phyloP scores from a whole-genome alignment of 2,888 invertebrate genomes.

The Iselma pallidipennis region DNA sequence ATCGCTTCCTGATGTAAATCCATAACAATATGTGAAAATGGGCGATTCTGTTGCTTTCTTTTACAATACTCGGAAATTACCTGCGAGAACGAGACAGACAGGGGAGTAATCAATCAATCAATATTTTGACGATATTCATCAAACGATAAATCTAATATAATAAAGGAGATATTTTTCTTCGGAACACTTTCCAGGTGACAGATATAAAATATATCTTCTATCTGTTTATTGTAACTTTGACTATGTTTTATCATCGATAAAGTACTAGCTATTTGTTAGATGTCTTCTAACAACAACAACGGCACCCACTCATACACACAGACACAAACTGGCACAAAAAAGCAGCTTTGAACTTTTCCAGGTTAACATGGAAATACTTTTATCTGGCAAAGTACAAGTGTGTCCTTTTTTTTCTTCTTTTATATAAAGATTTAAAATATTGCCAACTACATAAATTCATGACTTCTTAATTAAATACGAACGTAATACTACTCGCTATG shows the following conservation, averaged over 20 bases:
- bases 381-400: neutral
- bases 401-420: neutral
- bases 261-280: neutral
- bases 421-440: too few species aligned
- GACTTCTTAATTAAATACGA: too few species aligned
- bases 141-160: too few species aligned
- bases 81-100: constrained; percentile 46
- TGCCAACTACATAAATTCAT: neutral
- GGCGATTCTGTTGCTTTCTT: constrained; percentile 59
- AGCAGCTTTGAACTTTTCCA: neutral
- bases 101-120: neutral
- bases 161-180: too few species aligned
- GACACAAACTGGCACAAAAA: too few species aligned
- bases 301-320: too few species aligned
- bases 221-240: too few species aligned
- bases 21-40: constrained; percentile 67
- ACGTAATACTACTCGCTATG: too few species aligned
- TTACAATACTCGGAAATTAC: constrained; percentile 65
- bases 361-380: neutral
- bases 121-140: too few species aligned
- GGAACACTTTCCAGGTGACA: too few species aligned
- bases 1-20: constrained; percentile 62
- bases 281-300: neutral
- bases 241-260: too few species aligned
- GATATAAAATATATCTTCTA: too few species aligned